Percentiles rank a stretch among this genome's conserved stretches.
phyloP scores from a whole-genome alignment of 2,888 invertebrate genomes.

The Stenchaetothrips biformis region DNA sequence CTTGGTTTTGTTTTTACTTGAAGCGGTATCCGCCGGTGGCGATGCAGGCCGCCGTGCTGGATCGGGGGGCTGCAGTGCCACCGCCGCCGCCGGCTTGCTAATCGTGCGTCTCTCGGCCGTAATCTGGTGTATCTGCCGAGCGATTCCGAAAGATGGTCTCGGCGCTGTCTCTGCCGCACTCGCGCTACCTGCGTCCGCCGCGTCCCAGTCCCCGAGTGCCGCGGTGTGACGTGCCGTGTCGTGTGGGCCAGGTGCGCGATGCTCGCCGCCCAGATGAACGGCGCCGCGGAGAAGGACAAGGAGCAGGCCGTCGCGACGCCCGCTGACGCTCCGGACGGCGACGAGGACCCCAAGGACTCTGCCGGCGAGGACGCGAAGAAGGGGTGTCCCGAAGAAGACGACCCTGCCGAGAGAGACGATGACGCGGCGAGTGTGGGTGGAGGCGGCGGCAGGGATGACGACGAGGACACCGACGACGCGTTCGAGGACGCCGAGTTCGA shows the following conservation, averaged over 20 bases:
- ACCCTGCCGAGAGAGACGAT: too few species aligned
- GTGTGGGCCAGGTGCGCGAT: background rate
- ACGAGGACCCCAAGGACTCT: background rate
- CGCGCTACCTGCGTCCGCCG: background rate
- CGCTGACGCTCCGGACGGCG: background rate
- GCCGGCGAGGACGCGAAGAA: background rate
- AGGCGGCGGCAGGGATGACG: slow-evolving; percentile 50
- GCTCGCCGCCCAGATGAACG: background rate
- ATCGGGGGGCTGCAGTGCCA: too few species aligned
- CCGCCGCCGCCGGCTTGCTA: too few species aligned
- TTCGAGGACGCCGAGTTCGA: slow-evolving; percentile 43
- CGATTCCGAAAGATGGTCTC: too few species aligned
- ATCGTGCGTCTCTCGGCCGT: too few species aligned
- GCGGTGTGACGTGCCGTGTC: too few species aligned
- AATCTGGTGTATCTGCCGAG: too few species aligned
- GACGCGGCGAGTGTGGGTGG: slow-evolving; percentile 47
- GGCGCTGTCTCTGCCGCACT: too few species aligned
- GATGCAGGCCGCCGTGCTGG: too few species aligned
- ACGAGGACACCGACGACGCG: slow-evolving; percentile 50
- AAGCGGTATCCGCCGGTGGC: too few species aligned
- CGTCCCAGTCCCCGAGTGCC: background rate
- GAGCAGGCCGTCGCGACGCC: background rate
- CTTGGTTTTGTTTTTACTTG: too few species aligned
- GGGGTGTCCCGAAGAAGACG: background rate
- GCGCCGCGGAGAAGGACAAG: slow-evolving; percentile 15